Evolutionary conservation across 2,888 invertebrate genomes (phyloP).

Genomic region (Lymantria monacha): DNA sequence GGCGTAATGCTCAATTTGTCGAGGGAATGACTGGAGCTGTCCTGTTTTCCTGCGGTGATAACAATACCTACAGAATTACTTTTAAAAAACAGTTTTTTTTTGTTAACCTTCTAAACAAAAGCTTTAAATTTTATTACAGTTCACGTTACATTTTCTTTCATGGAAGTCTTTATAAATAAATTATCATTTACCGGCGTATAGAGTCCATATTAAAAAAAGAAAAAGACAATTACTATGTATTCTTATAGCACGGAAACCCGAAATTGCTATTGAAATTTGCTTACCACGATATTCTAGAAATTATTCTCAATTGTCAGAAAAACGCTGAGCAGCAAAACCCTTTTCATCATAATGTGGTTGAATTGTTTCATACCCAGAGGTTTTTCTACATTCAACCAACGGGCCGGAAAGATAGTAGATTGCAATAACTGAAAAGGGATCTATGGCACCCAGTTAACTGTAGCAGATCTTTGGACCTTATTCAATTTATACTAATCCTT

Average conservation of each 20-base stretch:
- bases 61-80: conserved; percentile 57
- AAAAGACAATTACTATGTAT: no score
- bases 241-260: no score
- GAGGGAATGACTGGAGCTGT: conserved; percentile 43
- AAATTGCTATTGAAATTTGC: no score
- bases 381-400: conserved; percentile 19
- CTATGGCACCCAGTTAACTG: conserved; percentile 4
- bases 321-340: conserved; percentile 21
- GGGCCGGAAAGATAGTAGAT: conserved; percentile 28
- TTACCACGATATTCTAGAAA: conserved; percentile 6
- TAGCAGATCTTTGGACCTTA: conserved; percentile 20
- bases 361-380: conserved; percentile 24
- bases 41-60: conserved; percentile 50
- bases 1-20: conserved; percentile 72
- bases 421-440: conserved; percentile 31
- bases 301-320: conserved; percentile 25
- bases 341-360: conserved; percentile 32
- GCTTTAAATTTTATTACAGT: conserved; percentile 25
- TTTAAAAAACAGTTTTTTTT: conserved; percentile 37
- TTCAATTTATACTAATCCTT: conserved; percentile 36
- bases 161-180: background rate
- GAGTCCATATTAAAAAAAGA: no score
- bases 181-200: no score
- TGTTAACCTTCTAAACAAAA: conserved; percentile 19
- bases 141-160: conserved; percentile 15